Conservation (phyloP, 53 echinoderm and acorn worm genomes). For the Patiria pectinifera region DNA sequence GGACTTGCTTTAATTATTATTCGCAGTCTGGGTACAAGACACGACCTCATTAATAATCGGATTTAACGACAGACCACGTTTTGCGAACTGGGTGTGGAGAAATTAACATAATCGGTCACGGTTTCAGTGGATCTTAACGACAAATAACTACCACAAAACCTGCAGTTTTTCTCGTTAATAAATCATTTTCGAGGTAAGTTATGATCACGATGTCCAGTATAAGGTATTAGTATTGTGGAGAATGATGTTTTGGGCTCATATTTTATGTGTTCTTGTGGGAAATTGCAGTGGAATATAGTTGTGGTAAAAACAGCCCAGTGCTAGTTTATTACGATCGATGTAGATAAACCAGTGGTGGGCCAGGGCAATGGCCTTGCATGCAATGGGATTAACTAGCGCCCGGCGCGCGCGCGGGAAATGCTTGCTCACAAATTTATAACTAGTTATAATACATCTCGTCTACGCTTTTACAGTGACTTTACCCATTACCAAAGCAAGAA, state of each 20-base stretch:
- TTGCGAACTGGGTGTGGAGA: conserved; percentile 26
- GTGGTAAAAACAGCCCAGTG: neutral
- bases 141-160: conserved; percentile 20
- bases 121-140: conserved; percentile 18
- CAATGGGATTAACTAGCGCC: neutral
- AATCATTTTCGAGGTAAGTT: conserved; percentile 8
- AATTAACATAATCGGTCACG: conserved; percentile 56
- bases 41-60: conserved; percentile 27
- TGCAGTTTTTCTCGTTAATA: neutral
- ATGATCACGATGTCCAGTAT: neutral
- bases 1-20: neutral
- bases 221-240: neutral
- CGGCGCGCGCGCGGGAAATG: too few species aligned
- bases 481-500: too few species aligned
- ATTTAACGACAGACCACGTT: conserved; percentile 33
- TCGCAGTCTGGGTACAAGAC: conserved; percentile 33
- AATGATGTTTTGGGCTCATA: neutral
- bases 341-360: neutral
- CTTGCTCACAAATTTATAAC: too few species aligned
- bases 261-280: neutral
- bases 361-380: too few species aligned
- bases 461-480: too few species aligned
- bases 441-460: too few species aligned
- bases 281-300: neutral
- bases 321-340: conserved; percentile 4